phyloP scores from a whole-genome alignment of 2,797 vertebrate genomes.

The Periophthalmus magnuspinnatus region DNA sequence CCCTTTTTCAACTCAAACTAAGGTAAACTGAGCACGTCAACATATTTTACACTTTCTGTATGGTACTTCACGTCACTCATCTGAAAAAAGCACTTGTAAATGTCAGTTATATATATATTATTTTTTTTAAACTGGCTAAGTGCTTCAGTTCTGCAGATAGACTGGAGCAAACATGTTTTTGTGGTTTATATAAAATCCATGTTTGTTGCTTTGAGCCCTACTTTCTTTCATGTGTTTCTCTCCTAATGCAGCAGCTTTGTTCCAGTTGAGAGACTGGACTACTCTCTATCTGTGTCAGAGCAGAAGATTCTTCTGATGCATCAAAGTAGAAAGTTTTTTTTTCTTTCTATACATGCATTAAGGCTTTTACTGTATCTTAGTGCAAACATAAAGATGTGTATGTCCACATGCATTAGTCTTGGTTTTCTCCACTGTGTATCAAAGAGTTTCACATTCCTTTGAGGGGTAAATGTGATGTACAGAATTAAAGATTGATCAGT shows the following conservation, averaged over 20 bases:
- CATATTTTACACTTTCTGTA: not conserved
- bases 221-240: slow-evolving; percentile 27
- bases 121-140: slow-evolving; percentile 5
- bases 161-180: slow-evolving; percentile 17
- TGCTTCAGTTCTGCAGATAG: not conserved
- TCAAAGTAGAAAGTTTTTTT: slow-evolving; percentile 40
- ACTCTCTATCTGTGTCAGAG: slow-evolving; percentile 38
- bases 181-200: slow-evolving; percentile 13
- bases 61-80: not conserved
- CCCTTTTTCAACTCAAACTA: no score
- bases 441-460: not conserved
- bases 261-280: slow-evolving; percentile 35
- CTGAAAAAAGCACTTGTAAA: not conserved
- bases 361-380: slow-evolving; percentile 49
- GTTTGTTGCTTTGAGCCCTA: slow-evolving; percentile 10
- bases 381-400: slow-evolving; percentile 26
- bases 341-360: slow-evolving; percentile 49
- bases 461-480: not conserved
- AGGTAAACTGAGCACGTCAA: not conserved
- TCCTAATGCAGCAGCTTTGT: slow-evolving; percentile 6
- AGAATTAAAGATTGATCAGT: not conserved
- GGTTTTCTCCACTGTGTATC: not conserved
- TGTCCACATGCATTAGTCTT: not conserved
- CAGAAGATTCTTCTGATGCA: slow-evolving; percentile 54
- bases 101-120: slow-evolving; percentile 12